A percentile compares a stretch with the other conserved stretches of the same genome.
These are phyloP conservation scores for Chalcis sispes DNA, from an alignment of 2,888 invertebrate genomes.

Conservation along the genomic window DNA sequence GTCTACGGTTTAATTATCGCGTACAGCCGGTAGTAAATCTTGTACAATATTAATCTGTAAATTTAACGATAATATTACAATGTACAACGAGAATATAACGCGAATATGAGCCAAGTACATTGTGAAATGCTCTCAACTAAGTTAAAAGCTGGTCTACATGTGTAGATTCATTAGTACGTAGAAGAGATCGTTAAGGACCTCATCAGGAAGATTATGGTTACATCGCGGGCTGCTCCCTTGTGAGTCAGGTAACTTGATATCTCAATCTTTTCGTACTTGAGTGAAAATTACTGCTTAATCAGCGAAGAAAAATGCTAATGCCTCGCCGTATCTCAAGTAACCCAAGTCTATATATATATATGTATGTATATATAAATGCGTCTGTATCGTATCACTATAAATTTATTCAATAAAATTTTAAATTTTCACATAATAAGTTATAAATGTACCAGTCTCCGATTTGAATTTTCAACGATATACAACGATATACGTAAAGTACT, in stretches of 20 bases:
- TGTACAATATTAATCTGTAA: conserved; percentile 22
- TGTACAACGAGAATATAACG: conserved; percentile 49
- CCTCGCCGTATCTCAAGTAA: conserved; percentile 24
- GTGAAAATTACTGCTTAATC: conserved; percentile 58
- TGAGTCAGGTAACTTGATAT: conserved; percentile 51
- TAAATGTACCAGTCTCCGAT: background rate
- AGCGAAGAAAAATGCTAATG: conserved; percentile 58
- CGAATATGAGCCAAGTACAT: conserved; percentile 36
- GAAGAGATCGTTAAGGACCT: conserved; percentile 59
- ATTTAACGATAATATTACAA: conserved; percentile 47
- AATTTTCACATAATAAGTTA: conserved; percentile 24
- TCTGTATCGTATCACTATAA: background rate
- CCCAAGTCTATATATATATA: conserved; percentile 10
- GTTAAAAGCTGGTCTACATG: conserved; percentile 53
- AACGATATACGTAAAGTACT: too few species aligned
- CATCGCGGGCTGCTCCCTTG: conserved; percentile 44
- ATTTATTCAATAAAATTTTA: conserved; percentile 1
- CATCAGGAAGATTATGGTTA: conserved; percentile 60
- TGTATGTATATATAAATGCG: background rate
- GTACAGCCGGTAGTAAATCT: conserved; percentile 25
- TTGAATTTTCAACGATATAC: too few species aligned
- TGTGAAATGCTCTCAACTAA: conserved; percentile 42
- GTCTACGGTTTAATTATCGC: conserved; percentile 7
- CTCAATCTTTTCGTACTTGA: conserved; percentile 55
- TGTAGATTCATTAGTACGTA: conserved; percentile 55